Conservation (phyloP, 2,113 vertebrate species). For the Albula goreensis region DNA sequence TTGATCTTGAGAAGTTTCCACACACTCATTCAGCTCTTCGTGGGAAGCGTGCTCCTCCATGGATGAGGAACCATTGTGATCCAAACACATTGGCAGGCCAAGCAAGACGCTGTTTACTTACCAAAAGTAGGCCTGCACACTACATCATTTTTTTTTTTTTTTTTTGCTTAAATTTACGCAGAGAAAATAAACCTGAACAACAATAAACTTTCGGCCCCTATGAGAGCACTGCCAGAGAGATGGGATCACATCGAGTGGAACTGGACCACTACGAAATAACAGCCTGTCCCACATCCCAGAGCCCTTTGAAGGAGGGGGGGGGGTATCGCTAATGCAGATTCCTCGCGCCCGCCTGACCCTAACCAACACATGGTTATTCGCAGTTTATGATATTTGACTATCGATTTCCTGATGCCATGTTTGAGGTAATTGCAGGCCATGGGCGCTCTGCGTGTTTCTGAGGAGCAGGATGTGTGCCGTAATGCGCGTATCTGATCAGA, state of each 20-base stretch:
- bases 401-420: slow-evolving; percentile 4
- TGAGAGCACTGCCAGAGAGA: not conserved
- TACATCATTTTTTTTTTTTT: slow-evolving; percentile 13
- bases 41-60: not conserved
- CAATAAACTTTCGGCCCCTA: not conserved
- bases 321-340: not conserved
- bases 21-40: not conserved
- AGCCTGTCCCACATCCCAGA: not conserved
- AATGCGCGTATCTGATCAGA: slow-evolving; percentile 9
- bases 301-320: not conserved
- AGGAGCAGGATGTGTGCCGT: not conserved
- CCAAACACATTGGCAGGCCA: not conserved
- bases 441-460: not conserved
- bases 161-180: not conserved
- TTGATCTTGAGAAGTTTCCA: slow-evolving; percentile 6
- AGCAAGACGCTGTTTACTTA: slow-evolving; percentile 9
- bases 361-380: not conserved
- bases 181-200: not conserved
- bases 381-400: not conserved
- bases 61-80: not conserved
- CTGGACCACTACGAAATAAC: not conserved
- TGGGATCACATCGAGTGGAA: not conserved
- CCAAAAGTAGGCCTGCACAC: not conserved
- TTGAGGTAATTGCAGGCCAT: not conserved
- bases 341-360: not conserved